Percentiles rank a stretch among this genome's conserved stretches.
Evolutionary conservation across 2,797 vertebrate genomes (phyloP).

Genomic region (Notamacropus eugenii): DNA sequence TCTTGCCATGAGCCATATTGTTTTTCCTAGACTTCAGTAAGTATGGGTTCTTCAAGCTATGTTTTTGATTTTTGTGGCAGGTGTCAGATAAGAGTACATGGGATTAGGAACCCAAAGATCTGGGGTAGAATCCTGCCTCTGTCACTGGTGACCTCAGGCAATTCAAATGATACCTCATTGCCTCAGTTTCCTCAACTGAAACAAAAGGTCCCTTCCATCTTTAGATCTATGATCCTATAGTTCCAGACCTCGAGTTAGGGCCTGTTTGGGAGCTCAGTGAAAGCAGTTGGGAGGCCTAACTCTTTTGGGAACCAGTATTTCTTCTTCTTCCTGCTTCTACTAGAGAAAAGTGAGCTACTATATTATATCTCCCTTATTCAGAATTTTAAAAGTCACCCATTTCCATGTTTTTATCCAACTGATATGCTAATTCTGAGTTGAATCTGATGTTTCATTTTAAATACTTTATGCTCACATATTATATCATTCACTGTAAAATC

Average conservation of each 20-base stretch:
- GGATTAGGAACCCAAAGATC: background rate
- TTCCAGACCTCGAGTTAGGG: background rate
- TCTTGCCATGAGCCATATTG: background rate
- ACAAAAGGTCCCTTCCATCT: background rate
- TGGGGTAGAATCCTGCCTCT: background rate
- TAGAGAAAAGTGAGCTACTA: background rate
- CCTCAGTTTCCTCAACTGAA: background rate
- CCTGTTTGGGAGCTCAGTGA: background rate
- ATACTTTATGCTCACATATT: background rate
- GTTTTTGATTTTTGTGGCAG: background rate
- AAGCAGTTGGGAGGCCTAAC: background rate
- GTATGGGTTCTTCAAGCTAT: background rate
- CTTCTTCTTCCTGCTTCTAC: background rate
- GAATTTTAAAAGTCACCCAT: constrained; percentile 20
- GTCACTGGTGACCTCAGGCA: background rate
- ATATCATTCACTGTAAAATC: background rate
- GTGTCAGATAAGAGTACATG: background rate
- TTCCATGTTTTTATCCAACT: background rate
- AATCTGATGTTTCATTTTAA: background rate
- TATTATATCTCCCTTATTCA: background rate
- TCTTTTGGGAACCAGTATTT: constrained; percentile 21
- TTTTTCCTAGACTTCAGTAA: background rate
- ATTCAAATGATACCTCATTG: background rate
- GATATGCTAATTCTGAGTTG: background rate
- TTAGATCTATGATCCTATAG: background rate